Evolutionary conservation across 2,113 vertebrate species (phyloP).

Genomic region (Lutjanus erythropterus): DNA sequence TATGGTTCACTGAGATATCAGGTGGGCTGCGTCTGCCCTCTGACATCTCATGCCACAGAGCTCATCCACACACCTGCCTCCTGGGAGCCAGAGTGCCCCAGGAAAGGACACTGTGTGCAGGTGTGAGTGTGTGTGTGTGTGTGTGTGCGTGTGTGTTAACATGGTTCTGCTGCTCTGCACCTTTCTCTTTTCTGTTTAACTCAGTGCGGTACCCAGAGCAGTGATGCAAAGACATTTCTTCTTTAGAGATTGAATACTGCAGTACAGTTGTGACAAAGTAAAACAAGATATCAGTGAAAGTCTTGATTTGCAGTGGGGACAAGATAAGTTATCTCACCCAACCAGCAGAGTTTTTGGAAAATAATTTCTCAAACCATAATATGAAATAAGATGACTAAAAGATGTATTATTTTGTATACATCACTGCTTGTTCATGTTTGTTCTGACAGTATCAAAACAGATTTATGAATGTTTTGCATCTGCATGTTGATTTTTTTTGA

Average conservation of each 20-base stretch:
- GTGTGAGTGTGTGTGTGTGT: background rate
- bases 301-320: background rate
- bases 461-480: no score
- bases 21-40: conserved; percentile 44
- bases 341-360: background rate
- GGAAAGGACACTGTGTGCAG: conserved; percentile 49
- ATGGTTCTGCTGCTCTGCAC: conserved; percentile 21
- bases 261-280: background rate
- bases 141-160: conserved; percentile 1
- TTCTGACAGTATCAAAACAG: no score
- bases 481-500: no score
- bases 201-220: background rate
- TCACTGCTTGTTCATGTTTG: no score
- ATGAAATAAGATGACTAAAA: background rate
- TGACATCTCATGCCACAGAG: conserved; percentile 13
- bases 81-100: conserved; percentile 47
- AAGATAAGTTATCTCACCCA: background rate
- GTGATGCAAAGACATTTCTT: background rate
- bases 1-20: conserved; percentile 54
- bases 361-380: background rate
- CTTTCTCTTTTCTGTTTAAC: conserved; percentile 4
- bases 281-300: no score
- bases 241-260: background rate
- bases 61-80: conserved; percentile 47
- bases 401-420: background rate